A percentile compares a stretch with the other conserved stretches of the same genome.
phyloP scores from a whole-genome alignment of 1,140 invertebrate genomes.

The Aplysia californica region DNA sequence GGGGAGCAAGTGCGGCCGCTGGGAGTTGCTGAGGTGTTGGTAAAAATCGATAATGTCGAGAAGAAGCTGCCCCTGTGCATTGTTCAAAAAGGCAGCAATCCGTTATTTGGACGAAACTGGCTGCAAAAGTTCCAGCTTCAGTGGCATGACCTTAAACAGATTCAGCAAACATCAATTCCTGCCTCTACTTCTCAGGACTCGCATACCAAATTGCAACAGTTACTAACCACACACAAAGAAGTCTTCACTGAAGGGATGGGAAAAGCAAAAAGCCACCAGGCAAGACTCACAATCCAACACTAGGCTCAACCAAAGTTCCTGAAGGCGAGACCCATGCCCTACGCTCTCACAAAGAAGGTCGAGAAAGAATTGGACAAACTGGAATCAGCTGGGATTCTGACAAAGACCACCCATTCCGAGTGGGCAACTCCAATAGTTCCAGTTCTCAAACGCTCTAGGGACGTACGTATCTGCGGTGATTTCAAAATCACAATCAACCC shows the following conservation, averaged over 20 bases:
- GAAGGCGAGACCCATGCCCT: conserved; percentile 59
- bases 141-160: conserved; percentile 9
- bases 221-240: not conserved
- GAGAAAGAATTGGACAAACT: conserved; percentile 46
- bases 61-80: not conserved
- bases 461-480: conserved; percentile 56
- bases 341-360: conserved; percentile 42
- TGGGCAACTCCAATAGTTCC: conserved; percentile 60
- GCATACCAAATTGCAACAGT: not conserved
- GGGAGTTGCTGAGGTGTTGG: not conserved
- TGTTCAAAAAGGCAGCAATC: not conserved
- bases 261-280: conserved; percentile 29
- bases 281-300: conserved; percentile 22
- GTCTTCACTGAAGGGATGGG: not conserved
- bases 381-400: conserved; percentile 35
- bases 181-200: not conserved
- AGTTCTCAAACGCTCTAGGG: conserved; percentile 28
- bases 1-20: not conserved
- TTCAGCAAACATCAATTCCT: not conserved
- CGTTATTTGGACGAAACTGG: conserved; percentile 21
- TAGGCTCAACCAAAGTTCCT: conserved; percentile 24
- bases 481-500: conserved; percentile 54
- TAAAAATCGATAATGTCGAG: not conserved
- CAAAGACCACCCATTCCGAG: conserved; percentile 24
- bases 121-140: conserved; percentile 3